Evolutionary conservation across 2,888 invertebrate species (phyloP).

Genomic region (Ecliptopera silaceata): DNA sequence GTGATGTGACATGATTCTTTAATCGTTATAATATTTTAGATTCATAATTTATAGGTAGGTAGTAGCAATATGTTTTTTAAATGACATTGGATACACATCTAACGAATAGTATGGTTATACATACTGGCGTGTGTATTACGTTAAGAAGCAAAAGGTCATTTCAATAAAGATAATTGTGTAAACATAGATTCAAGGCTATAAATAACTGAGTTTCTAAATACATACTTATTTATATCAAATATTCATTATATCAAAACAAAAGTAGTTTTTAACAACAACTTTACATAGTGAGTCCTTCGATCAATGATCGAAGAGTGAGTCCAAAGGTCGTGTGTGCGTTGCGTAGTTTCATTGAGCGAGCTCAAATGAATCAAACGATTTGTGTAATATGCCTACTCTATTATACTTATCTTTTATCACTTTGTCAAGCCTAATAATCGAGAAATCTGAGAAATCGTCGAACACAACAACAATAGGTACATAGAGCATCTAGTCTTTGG

Average conservation of each 20-base stretch:
- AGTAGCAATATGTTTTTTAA: conserved; percentile 37
- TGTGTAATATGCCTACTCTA: neutral
- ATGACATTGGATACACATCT: conserved; percentile 36
- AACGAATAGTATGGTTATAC: conserved; percentile 26
- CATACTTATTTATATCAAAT: conserved; percentile 25
- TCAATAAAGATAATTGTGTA: conserved; percentile 63
- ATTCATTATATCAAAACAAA: conserved; percentile 11
- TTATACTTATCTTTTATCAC: neutral
- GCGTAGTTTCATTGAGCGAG: conserved; percentile 12
- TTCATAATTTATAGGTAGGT: neutral
- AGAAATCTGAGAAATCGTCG: neutral
- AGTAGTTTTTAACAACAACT: conserved; percentile 1
- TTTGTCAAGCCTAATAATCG: neutral
- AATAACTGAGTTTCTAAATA: conserved; percentile 16
- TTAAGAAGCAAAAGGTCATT: conserved; percentile 69
- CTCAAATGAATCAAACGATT: conserved; percentile 9
- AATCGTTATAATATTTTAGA: too few relatives aligned
- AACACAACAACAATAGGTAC: neutral
- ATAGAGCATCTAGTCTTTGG: neutral
- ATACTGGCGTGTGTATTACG: conserved; percentile 48
- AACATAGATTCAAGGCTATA: conserved; percentile 52
- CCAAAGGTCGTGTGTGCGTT: conserved; percentile 11
- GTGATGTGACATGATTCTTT: too few relatives aligned
- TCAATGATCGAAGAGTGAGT: too few relatives aligned
- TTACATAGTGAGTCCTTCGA: conserved; percentile 5